phyloP scores from a whole-genome alignment of 2,113 vertebrate species.

The Callipepla squamata region DNA sequence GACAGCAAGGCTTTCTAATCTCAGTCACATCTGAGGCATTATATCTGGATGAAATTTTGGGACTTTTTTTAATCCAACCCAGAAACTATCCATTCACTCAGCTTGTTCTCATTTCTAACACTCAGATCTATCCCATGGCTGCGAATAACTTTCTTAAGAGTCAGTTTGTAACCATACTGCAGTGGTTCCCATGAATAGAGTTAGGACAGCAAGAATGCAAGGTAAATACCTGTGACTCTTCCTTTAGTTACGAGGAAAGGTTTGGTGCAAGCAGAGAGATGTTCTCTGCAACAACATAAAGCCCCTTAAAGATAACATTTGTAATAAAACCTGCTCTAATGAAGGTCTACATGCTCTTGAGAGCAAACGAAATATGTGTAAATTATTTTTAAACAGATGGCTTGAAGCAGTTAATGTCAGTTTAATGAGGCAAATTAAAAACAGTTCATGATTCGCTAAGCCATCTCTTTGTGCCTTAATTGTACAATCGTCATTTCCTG shows the following conservation, averaged over 20 bases:
- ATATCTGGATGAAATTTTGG: background rate
- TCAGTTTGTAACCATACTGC: rapidly evolving
- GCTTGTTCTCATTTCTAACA: background rate
- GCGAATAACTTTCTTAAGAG: background rate
- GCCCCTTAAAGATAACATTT: background rate
- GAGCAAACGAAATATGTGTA: conserved; percentile 1
- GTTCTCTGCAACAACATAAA: conserved; percentile 22
- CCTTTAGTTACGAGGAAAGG: background rate
- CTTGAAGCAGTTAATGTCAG: conserved; percentile 46
- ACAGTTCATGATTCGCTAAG: conserved; percentile 44
- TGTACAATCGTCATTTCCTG: conserved; percentile 32
- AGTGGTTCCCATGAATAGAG: rapidly evolving
- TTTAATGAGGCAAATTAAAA: conserved; percentile 61
- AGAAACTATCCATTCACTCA: background rate
- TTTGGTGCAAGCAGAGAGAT: background rate
- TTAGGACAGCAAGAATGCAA: background rate
- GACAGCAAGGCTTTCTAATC: background rate
- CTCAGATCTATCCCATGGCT: background rate
- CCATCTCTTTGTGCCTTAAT: conserved; percentile 3
- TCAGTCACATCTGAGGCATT: background rate
- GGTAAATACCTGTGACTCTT: background rate
- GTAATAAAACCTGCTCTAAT: conserved; percentile 36
- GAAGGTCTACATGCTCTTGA: conserved; percentile 50
- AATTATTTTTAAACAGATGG: conserved; percentile 66
- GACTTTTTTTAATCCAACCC: background rate